Evolutionary conservation across 2,888 invertebrate species (phyloP).

Genomic region (Ichneumoninae sp.): DNA sequence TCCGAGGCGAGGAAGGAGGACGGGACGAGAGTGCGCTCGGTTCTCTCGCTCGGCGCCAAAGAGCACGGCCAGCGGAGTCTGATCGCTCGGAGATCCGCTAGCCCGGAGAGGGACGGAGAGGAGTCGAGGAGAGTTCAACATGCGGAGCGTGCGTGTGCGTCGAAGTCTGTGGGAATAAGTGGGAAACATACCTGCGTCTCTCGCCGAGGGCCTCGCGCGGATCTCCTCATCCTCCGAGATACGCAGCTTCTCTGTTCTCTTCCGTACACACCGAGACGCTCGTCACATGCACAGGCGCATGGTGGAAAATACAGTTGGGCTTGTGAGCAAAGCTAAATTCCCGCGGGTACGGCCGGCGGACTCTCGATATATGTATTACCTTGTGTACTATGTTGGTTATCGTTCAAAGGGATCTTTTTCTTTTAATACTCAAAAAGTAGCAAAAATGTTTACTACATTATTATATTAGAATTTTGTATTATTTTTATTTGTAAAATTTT

Average conservation of each 20-base stretch:
- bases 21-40: background rate
- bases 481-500: no score
- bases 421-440: no score
- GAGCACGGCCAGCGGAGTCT: conserved; percentile 48
- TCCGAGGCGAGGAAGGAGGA: conserved; percentile 26
- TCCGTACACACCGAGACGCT: background rate
- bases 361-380: conserved; percentile 8
- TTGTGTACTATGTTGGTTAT: background rate
- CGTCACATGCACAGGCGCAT: background rate
- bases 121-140: conserved; percentile 26
- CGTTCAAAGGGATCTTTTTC: background rate
- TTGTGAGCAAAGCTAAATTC: background rate
- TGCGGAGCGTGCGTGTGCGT: conserved; percentile 51
- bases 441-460: no score
- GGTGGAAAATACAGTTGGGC: background rate
- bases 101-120: background rate
- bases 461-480: no score
- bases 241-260: conserved; percentile 32
- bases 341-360: background rate
- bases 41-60: conserved; percentile 38
- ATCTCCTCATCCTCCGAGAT: conserved; percentile 24
- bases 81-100: conserved; percentile 53
- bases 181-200: conserved; percentile 58
- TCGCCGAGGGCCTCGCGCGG: conserved; percentile 37
- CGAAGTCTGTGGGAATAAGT: conserved; percentile 62